Percentiles rank a stretch among this genome's conserved stretches.
Conservation (phyloP, 2,888 invertebrate species). For the Oligia fasciuncula region DNA sequence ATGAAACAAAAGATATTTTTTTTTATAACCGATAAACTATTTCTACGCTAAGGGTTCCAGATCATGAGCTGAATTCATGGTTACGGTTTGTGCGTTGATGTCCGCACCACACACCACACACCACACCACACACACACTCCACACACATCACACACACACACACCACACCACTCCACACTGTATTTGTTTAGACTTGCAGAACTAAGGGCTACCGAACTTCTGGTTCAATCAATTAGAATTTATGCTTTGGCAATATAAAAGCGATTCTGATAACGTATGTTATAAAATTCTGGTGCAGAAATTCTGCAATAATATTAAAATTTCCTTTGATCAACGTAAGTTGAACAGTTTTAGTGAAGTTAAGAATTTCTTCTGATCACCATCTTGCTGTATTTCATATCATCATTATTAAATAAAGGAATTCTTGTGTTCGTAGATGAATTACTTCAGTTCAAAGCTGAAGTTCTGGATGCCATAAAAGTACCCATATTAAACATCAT, state of each 20-base stretch:
- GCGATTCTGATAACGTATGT: background rate
- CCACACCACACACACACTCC: no score
- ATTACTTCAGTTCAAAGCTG: background rate
- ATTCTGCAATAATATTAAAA: background rate
- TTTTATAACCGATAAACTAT: no score
- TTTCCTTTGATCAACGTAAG: conserved; percentile 21
- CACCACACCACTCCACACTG: background rate
- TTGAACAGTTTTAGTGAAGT: background rate
- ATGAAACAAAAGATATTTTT: no score
- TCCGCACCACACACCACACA: no score
- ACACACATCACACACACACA: no score
- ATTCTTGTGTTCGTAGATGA: background rate
- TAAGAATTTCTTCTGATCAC: background rate
- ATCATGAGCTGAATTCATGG: no score
- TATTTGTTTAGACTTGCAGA: background rate
- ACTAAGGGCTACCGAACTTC: background rate
- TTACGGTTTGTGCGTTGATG: no score
- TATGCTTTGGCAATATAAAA: conserved; percentile 11
- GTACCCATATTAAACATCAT: background rate
- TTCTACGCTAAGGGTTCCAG: no score
- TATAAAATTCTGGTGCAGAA: background rate
- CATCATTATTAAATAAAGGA: background rate
- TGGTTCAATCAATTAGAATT: background rate
- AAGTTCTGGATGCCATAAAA: background rate
- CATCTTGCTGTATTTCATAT: background rate